Conservation (phyloP, 2,888 invertebrate species). For the Cylloceria caligata region DNA sequence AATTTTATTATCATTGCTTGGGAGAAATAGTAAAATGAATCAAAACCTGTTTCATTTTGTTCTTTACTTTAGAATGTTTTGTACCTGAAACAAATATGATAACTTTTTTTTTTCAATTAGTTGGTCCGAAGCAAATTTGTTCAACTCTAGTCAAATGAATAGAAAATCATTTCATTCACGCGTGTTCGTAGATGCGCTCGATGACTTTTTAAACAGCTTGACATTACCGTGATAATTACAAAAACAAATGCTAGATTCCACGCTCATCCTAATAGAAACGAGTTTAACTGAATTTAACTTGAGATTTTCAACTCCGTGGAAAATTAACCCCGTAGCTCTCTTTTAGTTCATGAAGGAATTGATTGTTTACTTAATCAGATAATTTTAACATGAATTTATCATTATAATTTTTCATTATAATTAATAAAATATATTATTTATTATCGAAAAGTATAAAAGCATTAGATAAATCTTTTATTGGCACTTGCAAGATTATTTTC, state of each 20-base stretch:
- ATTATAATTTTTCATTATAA: conserved; percentile 1
- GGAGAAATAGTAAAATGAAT: conserved; percentile 42
- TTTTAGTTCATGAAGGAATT: not conserved
- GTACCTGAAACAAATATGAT: not conserved
- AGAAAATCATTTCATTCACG: not conserved
- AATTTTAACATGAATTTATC: not conserved
- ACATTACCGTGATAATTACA: too few species aligned
- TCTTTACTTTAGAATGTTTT: not conserved
- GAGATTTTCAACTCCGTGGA: not conserved
- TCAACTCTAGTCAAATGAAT: not conserved
- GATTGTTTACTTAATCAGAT: not conserved
- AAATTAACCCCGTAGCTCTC: not conserved
- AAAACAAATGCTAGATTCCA: too few species aligned
- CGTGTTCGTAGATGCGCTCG: not conserved
- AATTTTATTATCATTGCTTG: conserved; percentile 12
- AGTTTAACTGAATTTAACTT: not conserved
- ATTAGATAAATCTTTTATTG: not conserved
- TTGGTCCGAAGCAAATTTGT: not conserved
- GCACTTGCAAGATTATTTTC: not conserved
- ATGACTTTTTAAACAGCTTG: not conserved
- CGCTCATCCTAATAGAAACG: not conserved
- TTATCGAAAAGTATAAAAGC: not conserved
- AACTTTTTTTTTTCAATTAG: not conserved
- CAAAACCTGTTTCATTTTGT: not conserved
- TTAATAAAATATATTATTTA: too few species aligned